These are phyloP conservation scores for Balanococcus diminutus DNA, from an alignment of 2,888 invertebrate genomes.

Conservation along the genomic window DNA sequence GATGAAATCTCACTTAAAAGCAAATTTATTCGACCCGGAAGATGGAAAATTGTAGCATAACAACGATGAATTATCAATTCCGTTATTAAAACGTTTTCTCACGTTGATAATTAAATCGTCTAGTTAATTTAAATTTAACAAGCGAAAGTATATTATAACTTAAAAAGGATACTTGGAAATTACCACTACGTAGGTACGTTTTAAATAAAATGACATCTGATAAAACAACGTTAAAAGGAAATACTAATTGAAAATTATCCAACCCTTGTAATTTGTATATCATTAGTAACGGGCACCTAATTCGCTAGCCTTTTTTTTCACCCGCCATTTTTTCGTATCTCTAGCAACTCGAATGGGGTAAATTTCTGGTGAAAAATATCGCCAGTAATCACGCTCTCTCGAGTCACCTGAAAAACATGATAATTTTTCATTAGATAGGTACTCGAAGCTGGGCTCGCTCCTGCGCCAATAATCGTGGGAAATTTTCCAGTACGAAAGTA, in stretches of 20 bases:
- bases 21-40: not conserved
- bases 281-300: not conserved
- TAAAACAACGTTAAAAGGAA: not conserved
- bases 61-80: conserved; percentile 11
- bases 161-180: not conserved
- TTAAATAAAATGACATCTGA: conserved; percentile 1
- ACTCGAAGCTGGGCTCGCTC: not conserved
- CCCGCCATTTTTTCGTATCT: not conserved
- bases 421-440: not conserved
- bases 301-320: no score
- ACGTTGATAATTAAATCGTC: conserved; percentile 3
- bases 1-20: not conserved
- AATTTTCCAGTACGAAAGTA: not conserved
- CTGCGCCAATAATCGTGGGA: not conserved
- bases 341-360: not conserved
- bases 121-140: conserved; percentile 14
- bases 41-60: not conserved
- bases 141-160: not conserved
- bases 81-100: not conserved
- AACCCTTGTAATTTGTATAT: not conserved
- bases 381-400: not conserved
- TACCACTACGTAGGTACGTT: no score
- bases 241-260: not conserved
- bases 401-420: not conserved
- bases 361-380: not conserved